A percentile compares a stretch with the other conserved stretches of the same genome.
These are phyloP conservation scores for Caenorhabditis sp. DNA, from an alignment of 2,888 invertebrate genomes.

Conservation along the genomic window DNA sequence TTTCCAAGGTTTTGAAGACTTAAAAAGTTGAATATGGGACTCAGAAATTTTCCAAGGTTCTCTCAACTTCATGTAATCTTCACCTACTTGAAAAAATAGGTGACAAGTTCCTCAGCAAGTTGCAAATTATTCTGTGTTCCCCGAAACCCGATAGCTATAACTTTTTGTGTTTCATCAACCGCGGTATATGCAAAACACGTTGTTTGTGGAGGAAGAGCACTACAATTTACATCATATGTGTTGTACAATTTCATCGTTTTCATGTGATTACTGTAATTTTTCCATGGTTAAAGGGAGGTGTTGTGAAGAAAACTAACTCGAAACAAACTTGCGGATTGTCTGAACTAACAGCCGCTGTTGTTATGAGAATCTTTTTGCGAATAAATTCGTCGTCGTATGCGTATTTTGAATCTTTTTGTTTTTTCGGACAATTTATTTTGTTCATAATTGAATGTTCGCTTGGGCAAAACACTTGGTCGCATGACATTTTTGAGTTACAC, in stretches of 20 bases:
- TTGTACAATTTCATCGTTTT: conserved; percentile 33
- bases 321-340: conserved; percentile 25
- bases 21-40: not conserved
- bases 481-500: not conserved
- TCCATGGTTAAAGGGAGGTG: no score
- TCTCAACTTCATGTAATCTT: not conserved
- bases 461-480: conserved; percentile 10
- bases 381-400: conserved; percentile 30
- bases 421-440: conserved; percentile 25
- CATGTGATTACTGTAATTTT: conserved; percentile 13
- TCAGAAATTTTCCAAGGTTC: no score
- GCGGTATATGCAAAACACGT: conserved; percentile 41
- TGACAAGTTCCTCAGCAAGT: conserved; percentile 29
- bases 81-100: conserved; percentile 35
- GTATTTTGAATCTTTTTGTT: conserved; percentile 4
- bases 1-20: not conserved
- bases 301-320: no score
- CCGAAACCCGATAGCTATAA: conserved; percentile 42
- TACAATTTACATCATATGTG: conserved; percentile 25
- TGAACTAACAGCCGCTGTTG: conserved; percentile 23
- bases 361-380: conserved; percentile 21
- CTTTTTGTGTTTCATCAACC: conserved; percentile 30
- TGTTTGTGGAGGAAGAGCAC: conserved; percentile 12
- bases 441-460: conserved; percentile 13
- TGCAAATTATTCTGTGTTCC: conserved; percentile 41